Base-by-base conservation (phyloP, 2,113 vertebrate species). In the Hystrix brachyura region DNA sequence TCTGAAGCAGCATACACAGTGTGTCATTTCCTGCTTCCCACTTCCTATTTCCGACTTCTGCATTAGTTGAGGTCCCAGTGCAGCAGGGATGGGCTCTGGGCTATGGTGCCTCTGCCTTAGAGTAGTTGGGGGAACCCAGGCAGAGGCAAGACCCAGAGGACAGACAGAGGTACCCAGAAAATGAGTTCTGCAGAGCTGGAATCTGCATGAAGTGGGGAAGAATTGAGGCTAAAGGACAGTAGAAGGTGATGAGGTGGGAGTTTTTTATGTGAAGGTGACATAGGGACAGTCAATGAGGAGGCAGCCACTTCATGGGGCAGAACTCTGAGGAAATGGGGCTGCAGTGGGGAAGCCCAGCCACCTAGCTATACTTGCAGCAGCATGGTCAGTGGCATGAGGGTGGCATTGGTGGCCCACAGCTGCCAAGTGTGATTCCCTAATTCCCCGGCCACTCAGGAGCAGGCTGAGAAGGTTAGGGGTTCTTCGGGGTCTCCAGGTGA, bases 371-470 rank as follows among this genome's bases (percentile, higher is more conserved):
- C 48, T 5, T 19, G 23, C 17, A 21, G 13, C 15, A 25, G 13
- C 0, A 0, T 1, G 13, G 10, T 8, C 18, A 34, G 15, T 0
- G 14, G 38, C 43, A 34, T 2, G 2, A 43, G 55, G 29, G 34
- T 15, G 72, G 34, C 32, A 2, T 3, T 5, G 10, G 32, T 48
- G 57, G 46, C 46, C 7, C 34, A 15, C n/a, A 12, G 32, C 51
- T 17, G 12, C 19, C 19, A 17, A 62, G 4, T 51, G 43, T 60
- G 34, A 67, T 19, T 69, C 19, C 7, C 9, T 19, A 12, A 29
- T 5, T 38, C 48, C 29, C 25, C 7, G 76, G 79, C 38, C 43
- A 7, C 29, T 48, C 29, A 6, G 34, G 86, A n/a, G 67, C 23
- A 8, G 51, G 4, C 59, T 65, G 38, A 38, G 8, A 65, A 10